Conservation (phyloP, 2,797 vertebrate species). For the Etheostoma nigrum region DNA sequence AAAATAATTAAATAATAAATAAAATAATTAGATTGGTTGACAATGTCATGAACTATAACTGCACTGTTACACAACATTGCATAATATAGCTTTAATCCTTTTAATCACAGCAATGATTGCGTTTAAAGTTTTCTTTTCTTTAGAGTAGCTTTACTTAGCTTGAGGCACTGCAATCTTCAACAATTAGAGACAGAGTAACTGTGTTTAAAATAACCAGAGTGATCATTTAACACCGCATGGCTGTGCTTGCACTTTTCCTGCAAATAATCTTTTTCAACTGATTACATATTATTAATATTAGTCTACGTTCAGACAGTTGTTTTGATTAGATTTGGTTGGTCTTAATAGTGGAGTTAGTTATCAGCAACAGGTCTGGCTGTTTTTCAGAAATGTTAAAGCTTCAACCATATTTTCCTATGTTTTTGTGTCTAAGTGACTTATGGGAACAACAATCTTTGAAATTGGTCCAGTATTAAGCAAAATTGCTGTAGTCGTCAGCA, state of each 20-base stretch:
- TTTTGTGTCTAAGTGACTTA: too few relatives aligned
- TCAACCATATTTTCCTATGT: too few relatives aligned
- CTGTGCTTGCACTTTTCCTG: background rate
- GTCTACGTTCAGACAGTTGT: background rate
- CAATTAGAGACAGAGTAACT: slow-evolving; percentile 22
- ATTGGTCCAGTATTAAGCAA: too few relatives aligned
- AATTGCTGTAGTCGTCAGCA: too few relatives aligned
- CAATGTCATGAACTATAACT: slow-evolving; percentile 14
- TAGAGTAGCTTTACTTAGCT: slow-evolving; percentile 7
- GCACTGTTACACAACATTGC: slow-evolving; percentile 36
- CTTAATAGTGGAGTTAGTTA: background rate
- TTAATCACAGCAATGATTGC: slow-evolving; percentile 22
- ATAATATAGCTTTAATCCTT: slow-evolving; percentile 24
- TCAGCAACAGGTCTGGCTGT: too few relatives aligned
- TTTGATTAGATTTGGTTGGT: background rate
- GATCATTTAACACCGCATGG: slow-evolving; percentile 11
- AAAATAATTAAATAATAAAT: slow-evolving; percentile 15
- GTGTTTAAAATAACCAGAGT: slow-evolving; percentile 29
- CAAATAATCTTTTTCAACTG: background rate
- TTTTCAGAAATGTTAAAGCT: too few relatives aligned
- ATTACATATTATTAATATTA: too few relatives aligned
- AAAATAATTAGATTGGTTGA: slow-evolving; percentile 15
- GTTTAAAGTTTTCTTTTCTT: slow-evolving; percentile 36
- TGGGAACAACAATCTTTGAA: too few relatives aligned
- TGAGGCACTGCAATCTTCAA: slow-evolving; percentile 26